A percentile compares a stretch with the other conserved stretches of the same genome.
Conservation (phyloP, 2,113 vertebrate species). For the Dolichotis patagonum region DNA sequence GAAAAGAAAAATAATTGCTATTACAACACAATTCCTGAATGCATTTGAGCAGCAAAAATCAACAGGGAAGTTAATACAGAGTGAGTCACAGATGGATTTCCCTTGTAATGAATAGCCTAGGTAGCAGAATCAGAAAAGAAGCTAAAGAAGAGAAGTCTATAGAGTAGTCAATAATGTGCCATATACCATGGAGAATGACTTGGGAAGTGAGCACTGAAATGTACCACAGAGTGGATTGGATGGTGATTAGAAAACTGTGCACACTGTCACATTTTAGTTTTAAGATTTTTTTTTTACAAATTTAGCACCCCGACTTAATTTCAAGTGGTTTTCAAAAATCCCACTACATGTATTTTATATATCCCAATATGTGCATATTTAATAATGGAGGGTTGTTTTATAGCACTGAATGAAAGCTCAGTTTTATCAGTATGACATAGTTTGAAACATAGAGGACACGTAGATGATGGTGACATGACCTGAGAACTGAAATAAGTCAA, state of each 20-base stretch:
- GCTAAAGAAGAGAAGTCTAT: background rate
- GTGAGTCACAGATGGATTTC: background rate
- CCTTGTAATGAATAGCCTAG: background rate
- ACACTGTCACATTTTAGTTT: background rate
- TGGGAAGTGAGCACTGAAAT: background rate
- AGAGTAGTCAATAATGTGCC: background rate
- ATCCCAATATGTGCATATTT: background rate
- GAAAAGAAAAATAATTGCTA: background rate
- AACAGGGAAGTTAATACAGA: background rate
- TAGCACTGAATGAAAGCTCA: background rate
- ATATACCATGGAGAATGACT: background rate
- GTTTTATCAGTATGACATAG: background rate
- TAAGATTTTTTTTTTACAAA: background rate
- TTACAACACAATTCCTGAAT: background rate
- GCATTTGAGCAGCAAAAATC: background rate
- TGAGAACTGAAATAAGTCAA: background rate
- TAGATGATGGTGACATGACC: background rate
- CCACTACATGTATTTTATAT: background rate
- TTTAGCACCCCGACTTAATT: background rate
- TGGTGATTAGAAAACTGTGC: background rate
- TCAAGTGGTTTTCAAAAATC: background rate
- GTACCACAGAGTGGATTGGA: background rate
- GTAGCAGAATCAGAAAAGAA: background rate
- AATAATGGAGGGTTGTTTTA: background rate
- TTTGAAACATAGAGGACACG: background rate